These are phyloP conservation scores for Allobates femoralis DNA, from an alignment of 2,797 vertebrate genomes.

Conservation along the genomic window DNA sequence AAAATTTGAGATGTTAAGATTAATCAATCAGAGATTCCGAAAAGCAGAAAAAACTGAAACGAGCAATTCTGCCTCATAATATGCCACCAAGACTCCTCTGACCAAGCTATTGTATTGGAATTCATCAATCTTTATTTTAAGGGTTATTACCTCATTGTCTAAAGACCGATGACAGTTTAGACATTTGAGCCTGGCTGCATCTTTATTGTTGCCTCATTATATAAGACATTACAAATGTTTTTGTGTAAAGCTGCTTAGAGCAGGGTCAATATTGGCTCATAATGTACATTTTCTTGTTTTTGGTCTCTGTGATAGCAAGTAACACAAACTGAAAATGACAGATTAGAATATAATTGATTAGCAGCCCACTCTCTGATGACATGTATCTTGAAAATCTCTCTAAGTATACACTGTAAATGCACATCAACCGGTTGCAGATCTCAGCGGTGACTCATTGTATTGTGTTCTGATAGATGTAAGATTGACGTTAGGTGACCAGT, in stretches of 20 bases:
- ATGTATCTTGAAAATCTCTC: conserved; percentile 3
- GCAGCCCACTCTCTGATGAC: conserved; percentile 5
- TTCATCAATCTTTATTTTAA: not conserved
- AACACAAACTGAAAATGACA: not conserved
- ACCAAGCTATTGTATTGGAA: not conserved
- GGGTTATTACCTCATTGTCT: not conserved
- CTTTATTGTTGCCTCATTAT: not conserved
- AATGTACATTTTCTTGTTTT: not conserved
- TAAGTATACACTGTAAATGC: conserved; percentile 23
- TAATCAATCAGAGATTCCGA: not conserved
- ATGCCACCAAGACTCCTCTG: not conserved
- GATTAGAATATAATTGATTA: not conserved
- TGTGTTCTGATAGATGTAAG: conserved; percentile 41
- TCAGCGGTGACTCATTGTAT: conserved; percentile 40
- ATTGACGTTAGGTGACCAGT: conserved; percentile 35
- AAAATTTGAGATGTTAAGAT: not conserved
- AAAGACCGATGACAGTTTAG: not conserved
- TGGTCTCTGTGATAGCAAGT: not conserved
- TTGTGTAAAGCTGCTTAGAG: not conserved
- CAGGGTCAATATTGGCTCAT: not conserved
- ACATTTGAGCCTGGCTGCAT: not conserved
- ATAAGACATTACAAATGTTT: not conserved
- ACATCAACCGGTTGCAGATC: not conserved
- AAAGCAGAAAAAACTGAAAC: not conserved
- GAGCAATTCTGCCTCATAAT: not conserved